A percentile compares a stretch with the other conserved stretches of the same genome.
phyloP scores from a whole-genome alignment of 1,140 invertebrate species.

The Pseudomyrmex gracilis region DNA sequence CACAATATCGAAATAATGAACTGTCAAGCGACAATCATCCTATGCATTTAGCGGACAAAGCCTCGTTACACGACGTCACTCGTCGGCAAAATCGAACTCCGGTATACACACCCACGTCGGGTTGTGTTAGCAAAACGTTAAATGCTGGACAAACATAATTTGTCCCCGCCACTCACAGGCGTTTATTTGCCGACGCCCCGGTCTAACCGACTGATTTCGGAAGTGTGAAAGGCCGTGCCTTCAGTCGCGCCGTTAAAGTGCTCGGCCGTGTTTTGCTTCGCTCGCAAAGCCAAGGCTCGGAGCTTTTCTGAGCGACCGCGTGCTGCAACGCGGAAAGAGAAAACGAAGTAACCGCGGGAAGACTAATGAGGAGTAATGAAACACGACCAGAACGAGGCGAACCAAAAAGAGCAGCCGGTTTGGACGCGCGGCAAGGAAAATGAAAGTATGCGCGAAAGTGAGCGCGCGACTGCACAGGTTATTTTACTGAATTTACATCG shows the following conservation, averaged over 20 bases:
- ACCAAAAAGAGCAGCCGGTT: conserved; percentile 42
- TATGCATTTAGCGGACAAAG: conserved; percentile 49
- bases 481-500: conserved; percentile 21
- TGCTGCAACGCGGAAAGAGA: conserved; percentile 22
- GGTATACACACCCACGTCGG: conserved; percentile 10
- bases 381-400: conserved; percentile 1
- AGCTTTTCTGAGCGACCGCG: conserved; percentile 41
- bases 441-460: conserved; percentile 32
- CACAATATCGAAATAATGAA: conserved; percentile 59
- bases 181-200: conserved; percentile 49
- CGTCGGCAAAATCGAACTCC: conserved; percentile 58
- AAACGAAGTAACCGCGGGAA: conserved; percentile 7
- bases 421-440: conserved; percentile 17
- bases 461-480: conserved; percentile 3
- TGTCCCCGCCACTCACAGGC: conserved; percentile 46
- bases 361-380: conserved; percentile 66
- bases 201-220: conserved; percentile 53
- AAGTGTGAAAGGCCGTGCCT: conserved; percentile 52
- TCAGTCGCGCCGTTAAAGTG: conserved; percentile 46
- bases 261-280: conserved; percentile 39
- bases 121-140: conserved; percentile 58
- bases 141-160: conserved; percentile 57
- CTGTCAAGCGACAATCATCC: conserved; percentile 57
- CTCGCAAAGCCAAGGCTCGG: conserved; percentile 15
- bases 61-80: conserved; percentile 56